phyloP scores from a whole-genome alignment of 2,113 vertebrate genomes.

The Spea multiplicata region DNA sequence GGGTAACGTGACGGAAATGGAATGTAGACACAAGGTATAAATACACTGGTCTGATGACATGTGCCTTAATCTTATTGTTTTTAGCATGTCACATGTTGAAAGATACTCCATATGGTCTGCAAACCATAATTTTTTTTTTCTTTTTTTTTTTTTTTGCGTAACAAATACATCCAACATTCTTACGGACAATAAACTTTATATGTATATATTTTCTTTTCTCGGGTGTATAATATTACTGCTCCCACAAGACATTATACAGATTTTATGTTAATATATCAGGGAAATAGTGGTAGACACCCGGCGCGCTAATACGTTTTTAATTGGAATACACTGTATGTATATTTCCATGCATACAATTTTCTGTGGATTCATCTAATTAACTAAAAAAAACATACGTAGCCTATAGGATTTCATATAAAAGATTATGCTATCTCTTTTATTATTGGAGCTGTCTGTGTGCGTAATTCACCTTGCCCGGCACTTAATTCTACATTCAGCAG shows the following conservation, averaged over 20 bases:
- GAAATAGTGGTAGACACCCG: not conserved
- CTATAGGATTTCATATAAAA: not conserved
- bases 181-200: not conserved
- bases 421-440: not conserved
- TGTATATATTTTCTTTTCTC: not conserved
- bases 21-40: conserved; percentile 36
- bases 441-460: not conserved
- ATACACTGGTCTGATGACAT: conserved; percentile 35
- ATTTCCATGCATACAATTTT: not conserved
- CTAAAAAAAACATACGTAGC: not conserved
- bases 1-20: conserved; percentile 16
- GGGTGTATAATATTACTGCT: not conserved
- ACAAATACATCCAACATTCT: not conserved
- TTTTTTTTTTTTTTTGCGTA: not conserved
- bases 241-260: not conserved
- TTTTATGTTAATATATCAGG: not conserved
- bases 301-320: conserved; percentile 20
- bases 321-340: not conserved
- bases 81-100: conserved; percentile 39
- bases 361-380: conserved; percentile 17
- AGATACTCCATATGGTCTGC: conserved; percentile 25
- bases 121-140: conserved; percentile 11
- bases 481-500: not conserved
- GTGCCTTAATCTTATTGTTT: conserved; percentile 20
- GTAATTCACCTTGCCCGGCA: not conserved